Percentiles rank a stretch among this genome's conserved stretches.
These are phyloP conservation scores for Mycteria americana DNA, from an alignment of 2,797 vertebrate species.

Conservation along the genomic window DNA sequence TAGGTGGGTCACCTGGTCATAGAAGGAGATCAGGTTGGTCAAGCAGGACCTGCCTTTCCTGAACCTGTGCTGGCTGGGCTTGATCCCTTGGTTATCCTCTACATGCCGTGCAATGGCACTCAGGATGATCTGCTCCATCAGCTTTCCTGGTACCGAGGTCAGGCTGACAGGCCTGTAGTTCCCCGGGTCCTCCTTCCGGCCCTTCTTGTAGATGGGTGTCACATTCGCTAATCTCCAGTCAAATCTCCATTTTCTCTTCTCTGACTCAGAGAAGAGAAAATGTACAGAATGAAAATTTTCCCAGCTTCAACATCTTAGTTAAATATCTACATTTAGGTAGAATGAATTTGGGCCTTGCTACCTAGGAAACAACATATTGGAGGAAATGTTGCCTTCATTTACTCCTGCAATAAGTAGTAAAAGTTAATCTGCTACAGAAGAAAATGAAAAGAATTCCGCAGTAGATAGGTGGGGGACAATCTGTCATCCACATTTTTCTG, in stretches of 20 bases:
- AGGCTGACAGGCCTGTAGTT: too few species aligned
- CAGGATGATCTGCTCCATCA: too few species aligned
- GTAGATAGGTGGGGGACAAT: not conserved
- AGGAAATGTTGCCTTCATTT: not conserved
- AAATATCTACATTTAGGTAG: not conserved
- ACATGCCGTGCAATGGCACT: too few species aligned
- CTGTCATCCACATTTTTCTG: not conserved
- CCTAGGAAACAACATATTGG: not conserved
- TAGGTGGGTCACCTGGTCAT: too few species aligned
- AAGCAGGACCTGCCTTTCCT: too few species aligned
- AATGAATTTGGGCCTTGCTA: not conserved
- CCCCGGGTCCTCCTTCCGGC: too few species aligned
- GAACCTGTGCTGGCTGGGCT: too few species aligned
- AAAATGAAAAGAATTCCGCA: not conserved
- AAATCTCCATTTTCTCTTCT: not conserved
- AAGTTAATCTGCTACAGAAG: not conserved
- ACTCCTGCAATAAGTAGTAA: not conserved
- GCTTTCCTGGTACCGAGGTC: too few species aligned
- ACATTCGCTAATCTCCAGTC: too few species aligned
- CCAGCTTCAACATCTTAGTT: not conserved
- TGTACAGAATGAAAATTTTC: not conserved
- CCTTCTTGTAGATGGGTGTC: too few species aligned
- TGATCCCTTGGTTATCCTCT: too few species aligned
- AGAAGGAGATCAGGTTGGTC: too few species aligned
- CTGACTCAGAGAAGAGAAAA: not conserved